A percentile compares a stretch with the other conserved stretches of the same genome.
Evolutionary conservation across 2,113 vertebrate species (phyloP).

Genomic region (Tachuris rubrigastra): DNA sequence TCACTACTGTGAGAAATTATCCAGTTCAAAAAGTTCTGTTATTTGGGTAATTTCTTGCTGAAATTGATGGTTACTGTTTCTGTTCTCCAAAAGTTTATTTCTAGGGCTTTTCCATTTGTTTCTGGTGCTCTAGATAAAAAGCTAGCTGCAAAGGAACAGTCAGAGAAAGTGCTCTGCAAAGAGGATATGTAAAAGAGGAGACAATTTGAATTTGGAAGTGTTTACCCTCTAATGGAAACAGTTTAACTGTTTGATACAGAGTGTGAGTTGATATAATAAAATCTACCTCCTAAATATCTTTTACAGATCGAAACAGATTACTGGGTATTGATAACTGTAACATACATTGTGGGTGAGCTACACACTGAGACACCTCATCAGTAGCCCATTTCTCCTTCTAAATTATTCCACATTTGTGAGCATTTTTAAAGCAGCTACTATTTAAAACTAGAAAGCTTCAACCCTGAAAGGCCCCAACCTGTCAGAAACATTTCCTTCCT

Average conservation of each 20-base stretch:
- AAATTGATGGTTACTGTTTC: conserved; percentile 52
- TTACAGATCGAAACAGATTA: background rate
- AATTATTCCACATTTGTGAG: conserved; percentile 23
- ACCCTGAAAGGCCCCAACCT: conserved; percentile 45
- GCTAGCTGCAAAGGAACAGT: background rate
- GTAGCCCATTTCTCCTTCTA: background rate
- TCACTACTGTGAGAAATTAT: conserved; percentile 58
- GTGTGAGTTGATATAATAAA: background rate
- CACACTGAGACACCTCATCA: background rate
- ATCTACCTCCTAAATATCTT: background rate
- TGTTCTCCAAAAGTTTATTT: conserved; percentile 39
- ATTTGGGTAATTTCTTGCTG: conserved; percentile 59
- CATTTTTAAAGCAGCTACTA: conserved; percentile 11
- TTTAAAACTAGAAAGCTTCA: conserved; percentile 47
- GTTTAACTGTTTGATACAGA: background rate
- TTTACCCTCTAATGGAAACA: background rate
- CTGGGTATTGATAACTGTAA: background rate
- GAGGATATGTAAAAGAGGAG: background rate
- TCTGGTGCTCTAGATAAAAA: conserved; percentile 23
- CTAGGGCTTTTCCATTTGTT: conserved; percentile 43
- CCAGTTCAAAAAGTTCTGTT: conserved; percentile 55
- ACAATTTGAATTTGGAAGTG: background rate
- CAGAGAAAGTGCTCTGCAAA: background rate
- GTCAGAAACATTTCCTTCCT: conserved; percentile 55
- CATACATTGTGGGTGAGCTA: background rate